phyloP scores from a whole-genome alignment of 2,113 vertebrate species.

The Stictonetta naevosa region DNA sequence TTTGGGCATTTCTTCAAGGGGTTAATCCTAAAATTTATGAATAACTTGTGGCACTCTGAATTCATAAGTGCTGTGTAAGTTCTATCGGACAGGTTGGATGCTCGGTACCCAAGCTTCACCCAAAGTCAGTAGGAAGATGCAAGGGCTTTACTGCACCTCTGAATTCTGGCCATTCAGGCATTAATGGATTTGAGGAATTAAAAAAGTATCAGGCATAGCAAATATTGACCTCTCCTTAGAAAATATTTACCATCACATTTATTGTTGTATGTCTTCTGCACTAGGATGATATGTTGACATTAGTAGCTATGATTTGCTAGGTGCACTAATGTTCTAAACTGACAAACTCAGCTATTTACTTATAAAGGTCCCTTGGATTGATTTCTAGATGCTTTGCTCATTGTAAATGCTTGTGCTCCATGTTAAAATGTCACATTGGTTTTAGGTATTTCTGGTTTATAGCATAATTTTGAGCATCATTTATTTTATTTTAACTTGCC shows the following conservation, averaged over 20 bases:
- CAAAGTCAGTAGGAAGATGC: background rate
- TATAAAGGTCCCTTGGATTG: conserved; percentile 12
- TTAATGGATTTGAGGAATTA: conserved; percentile 65
- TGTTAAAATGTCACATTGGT: conserved; percentile 15
- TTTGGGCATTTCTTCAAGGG: background rate
- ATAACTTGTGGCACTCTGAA: background rate
- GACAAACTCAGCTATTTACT: conserved; percentile 47
- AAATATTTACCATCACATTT: conserved; percentile 68
- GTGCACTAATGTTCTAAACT: conserved; percentile 38
- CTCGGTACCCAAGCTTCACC: background rate
- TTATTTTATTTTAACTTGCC: conserved; percentile 48
- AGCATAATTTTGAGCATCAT: conserved; percentile 33
- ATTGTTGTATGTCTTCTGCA: conserved; percentile 21
- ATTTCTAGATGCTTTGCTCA: conserved; percentile 28
- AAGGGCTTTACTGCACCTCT: background rate
- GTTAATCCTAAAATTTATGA: background rate
- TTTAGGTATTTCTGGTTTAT: conserved; percentile 44
- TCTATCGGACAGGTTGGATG: background rate
- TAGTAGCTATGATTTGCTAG: conserved; percentile 52
- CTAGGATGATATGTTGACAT: conserved; percentile 37
- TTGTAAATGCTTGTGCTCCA: background rate
- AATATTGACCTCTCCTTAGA: conserved; percentile 66
- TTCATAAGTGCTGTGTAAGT: background rate
- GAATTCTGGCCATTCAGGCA: conserved; percentile 15
- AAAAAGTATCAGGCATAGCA: conserved; percentile 49